Evolutionary conservation across 1,140 invertebrate species (phyloP).

Genomic region (Drosophila tristis): DNA sequence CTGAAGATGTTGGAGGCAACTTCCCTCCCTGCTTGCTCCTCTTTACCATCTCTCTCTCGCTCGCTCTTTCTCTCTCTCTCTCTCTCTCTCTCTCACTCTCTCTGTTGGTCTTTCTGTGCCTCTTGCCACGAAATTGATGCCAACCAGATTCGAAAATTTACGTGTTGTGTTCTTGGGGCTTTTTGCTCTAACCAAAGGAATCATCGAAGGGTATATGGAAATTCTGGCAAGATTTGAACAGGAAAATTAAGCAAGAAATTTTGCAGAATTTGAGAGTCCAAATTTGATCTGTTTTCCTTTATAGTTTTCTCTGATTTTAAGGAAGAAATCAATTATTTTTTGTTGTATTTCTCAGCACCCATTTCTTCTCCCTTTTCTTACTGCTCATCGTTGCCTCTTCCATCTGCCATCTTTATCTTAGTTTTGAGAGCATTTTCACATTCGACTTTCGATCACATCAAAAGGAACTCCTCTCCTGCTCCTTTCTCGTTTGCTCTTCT

Average conservation of each 20-base stretch:
- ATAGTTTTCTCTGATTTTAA: too few species aligned
- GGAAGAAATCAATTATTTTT: not conserved
- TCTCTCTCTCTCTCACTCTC: not conserved
- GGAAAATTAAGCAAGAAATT: too few species aligned
- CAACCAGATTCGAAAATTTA: conserved; percentile 79
- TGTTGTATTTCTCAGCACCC: too few species aligned
- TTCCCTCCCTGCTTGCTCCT: conserved; percentile 30
- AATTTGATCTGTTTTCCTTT: too few species aligned
- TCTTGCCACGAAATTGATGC: conserved; percentile 70
- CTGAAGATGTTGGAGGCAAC: conserved; percentile 77
- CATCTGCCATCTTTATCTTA: too few species aligned
- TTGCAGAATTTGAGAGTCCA: too few species aligned
- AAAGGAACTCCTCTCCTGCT: conserved; percentile 19
- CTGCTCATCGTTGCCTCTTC: too few species aligned
- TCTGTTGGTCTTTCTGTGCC: not conserved
- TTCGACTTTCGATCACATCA: conserved; percentile 10
- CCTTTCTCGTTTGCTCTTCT: conserved; percentile 30
- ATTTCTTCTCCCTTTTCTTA: not conserved
- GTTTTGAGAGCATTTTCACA: conserved; percentile 25
- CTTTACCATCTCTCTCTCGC: not conserved
- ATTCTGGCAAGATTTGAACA: not conserved
- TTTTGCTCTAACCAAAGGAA: conserved; percentile 32
- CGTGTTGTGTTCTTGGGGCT: conserved; percentile 54
- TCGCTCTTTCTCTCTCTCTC: not conserved
- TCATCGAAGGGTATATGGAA: conserved; percentile 6